Percentiles rank a stretch among this genome's conserved stretches.
phyloP scores from a whole-genome alignment of 2,888 invertebrate species.

The Clitarchus hookeri region DNA sequence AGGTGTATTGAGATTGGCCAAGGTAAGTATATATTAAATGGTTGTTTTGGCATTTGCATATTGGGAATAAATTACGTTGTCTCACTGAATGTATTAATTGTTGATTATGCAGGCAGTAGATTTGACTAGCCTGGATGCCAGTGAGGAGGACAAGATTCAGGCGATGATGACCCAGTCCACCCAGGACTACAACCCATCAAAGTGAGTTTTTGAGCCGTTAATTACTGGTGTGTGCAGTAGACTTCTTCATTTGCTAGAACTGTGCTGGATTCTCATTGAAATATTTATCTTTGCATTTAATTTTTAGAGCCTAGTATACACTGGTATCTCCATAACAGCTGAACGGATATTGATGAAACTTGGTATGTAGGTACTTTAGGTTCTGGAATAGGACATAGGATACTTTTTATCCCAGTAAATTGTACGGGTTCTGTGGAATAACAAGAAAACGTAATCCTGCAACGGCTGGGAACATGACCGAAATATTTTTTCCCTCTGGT shows the following conservation, averaged over 20 bases:
- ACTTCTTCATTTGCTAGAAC: background rate
- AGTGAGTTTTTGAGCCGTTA: constrained; percentile 65
- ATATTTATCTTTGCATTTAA: background rate
- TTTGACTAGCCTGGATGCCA: constrained; percentile 85
- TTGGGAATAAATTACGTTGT: background rate
- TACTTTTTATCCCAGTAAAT: no score
- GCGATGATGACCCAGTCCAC: constrained; percentile 98
- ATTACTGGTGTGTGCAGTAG: constrained; percentile 26
- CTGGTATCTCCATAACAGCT: no score
- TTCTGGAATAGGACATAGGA: no score
- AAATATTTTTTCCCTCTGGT: no score
- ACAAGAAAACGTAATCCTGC: no score
- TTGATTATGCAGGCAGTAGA: constrained; percentile 64
- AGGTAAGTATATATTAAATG: constrained; percentile 33
- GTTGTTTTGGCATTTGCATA: background rate
- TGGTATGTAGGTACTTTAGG: no score
- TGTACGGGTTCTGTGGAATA: no score
- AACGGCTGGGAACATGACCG: no score
- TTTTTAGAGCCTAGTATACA: background rate
- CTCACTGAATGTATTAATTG: background rate
- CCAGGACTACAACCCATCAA: constrained; percentile 95
- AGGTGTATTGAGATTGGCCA: constrained; percentile 38
- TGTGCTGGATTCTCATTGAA: background rate
- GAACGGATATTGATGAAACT: no score
- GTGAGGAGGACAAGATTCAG: constrained; percentile 96